Evolutionary conservation across 2,888 invertebrate genomes (phyloP).

Genomic region (Mythimna loreyi): DNA sequence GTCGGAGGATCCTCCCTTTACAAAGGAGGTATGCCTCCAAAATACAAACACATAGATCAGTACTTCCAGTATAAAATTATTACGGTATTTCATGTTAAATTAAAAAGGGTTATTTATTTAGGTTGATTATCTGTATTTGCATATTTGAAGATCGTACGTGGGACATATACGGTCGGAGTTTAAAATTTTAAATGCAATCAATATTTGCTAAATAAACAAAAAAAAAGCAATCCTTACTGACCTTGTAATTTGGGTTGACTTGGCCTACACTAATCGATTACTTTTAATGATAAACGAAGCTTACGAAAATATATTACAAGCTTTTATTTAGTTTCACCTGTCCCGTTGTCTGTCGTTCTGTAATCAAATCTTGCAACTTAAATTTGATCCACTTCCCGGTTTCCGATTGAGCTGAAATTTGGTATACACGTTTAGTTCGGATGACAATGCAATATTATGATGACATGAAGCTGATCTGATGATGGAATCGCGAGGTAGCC

Average conservation of each 20-base stretch:
- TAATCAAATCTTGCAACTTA: too few relatives aligned
- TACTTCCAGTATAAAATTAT: not conserved
- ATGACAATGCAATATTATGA: too few relatives aligned
- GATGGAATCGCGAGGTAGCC: too few relatives aligned
- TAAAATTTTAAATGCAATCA: conserved; percentile 11
- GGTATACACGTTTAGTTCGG: too few relatives aligned
- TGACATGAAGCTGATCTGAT: too few relatives aligned
- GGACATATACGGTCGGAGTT: conserved; percentile 3
- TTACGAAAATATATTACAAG: not conserved
- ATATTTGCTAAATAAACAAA: conserved; percentile 32
- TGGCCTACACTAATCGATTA: not conserved
- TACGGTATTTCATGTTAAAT: not conserved
- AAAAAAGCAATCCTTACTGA: not conserved
- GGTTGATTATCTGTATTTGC: not conserved
- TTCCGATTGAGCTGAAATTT: too few relatives aligned
- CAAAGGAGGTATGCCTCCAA: too few relatives aligned
- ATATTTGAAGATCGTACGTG: conserved; percentile 3
- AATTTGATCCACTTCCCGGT: too few relatives aligned
- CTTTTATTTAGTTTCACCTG: too few relatives aligned
- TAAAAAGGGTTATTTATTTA: not conserved
- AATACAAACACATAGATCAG: too few relatives aligned
- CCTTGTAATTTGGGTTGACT: conserved; percentile 3
- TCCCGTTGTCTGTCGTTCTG: too few relatives aligned
- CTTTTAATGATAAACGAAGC: not conserved
- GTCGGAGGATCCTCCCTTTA: too few relatives aligned